phyloP scores from a whole-genome alignment of 2,113 vertebrate species.

The Erpornis zantholeuca region DNA sequence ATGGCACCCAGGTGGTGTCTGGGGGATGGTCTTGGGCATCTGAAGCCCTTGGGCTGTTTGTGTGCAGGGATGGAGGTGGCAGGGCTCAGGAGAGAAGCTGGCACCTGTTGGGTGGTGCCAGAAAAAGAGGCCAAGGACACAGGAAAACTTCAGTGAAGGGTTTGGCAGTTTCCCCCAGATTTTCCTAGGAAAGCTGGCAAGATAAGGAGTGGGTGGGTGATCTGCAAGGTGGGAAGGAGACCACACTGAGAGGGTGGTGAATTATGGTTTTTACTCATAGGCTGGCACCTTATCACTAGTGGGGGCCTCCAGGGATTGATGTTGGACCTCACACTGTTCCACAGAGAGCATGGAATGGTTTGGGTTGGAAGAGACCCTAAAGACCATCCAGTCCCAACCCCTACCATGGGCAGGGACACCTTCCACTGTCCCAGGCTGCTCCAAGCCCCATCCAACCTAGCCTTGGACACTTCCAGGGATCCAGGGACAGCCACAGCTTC shows the following conservation, averaged over 20 bases:
- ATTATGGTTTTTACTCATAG: not conserved
- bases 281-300: not conserved
- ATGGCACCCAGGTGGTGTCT: too few relatives aligned
- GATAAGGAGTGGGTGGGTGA: too few relatives aligned
- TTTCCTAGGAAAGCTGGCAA: not conserved
- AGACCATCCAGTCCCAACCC: not conserved
- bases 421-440: rapidly evolving
- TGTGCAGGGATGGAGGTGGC: not conserved
- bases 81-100: not conserved
- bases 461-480: not conserved
- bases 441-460: rapidly evolving
- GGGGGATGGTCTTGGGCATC: not conserved
- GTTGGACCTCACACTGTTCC: not conserved
- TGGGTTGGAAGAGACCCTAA: not conserved
- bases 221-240: not conserved
- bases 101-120: not conserved
- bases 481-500: not conserved
- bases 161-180: not conserved
- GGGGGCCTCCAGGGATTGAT: not conserved
- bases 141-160: rapidly evolving
- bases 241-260: not conserved
- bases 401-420: rapidly evolving
- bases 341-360: not conserved
- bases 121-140: not conserved
- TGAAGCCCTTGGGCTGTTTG: not conserved